phyloP scores from a whole-genome alignment of 2,797 vertebrate species.

The Neosilurus hyrtlii region DNA sequence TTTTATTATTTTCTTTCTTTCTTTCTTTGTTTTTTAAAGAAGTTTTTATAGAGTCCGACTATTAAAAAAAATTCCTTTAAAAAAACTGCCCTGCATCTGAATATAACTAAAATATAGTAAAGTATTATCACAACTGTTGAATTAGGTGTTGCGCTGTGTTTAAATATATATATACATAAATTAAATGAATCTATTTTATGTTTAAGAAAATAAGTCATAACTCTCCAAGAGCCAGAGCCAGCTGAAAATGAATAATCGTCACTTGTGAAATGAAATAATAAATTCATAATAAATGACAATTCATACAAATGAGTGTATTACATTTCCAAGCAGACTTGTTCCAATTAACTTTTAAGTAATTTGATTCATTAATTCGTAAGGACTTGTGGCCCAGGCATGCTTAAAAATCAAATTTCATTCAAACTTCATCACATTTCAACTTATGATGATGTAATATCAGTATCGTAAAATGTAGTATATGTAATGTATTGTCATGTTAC shows the following conservation, averaged over 20 bases:
- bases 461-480: neutral
- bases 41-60: neutral
- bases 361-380: no score
- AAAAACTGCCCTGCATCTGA: neutral
- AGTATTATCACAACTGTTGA: no score
- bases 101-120: neutral
- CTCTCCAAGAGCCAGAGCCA: neutral
- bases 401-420: neutral
- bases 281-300: neutral
- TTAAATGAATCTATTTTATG: no score
- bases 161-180: no score
- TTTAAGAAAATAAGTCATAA: neutral
- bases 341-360: neutral
- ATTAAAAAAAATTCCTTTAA: neutral
- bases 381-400: neutral
- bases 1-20: no score
- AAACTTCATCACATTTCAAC: neutral
- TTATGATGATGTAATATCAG: neutral
- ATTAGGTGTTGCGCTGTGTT: neutral
- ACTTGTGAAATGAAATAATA: neutral
- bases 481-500: neutral
- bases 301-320: neutral
- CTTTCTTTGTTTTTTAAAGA: neutral
- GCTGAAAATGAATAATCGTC: neutral
- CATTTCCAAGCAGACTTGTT: neutral